Evolutionary conservation across 2,113 vertebrate species (phyloP), one percentile per base, ranked within the genome.

Genomic region (Melanostigma gelatinosum): DNA sequence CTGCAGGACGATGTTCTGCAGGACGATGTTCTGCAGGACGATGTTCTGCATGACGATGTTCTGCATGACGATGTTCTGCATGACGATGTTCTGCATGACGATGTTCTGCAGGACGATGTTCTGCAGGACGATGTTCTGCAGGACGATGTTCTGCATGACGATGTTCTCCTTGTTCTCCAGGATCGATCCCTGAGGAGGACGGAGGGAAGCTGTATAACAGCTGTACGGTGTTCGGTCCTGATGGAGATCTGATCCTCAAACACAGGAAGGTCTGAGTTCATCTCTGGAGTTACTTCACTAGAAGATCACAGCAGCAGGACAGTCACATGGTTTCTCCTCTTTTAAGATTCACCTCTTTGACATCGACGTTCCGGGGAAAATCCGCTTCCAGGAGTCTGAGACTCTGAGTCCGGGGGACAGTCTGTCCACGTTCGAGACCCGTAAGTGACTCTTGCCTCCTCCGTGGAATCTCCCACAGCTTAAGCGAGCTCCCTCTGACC

Each of bases 321-420:
- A 0, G 36, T 11, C 0, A 7, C 34, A 0, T 0, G 9, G 44
- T 7, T 13, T 16, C 18, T 58, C 52, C n/a, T 60, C n/a, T 69
- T 44, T 70, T 40, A 91, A 99, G 98, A 96, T 99, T 85, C 98
- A 99, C 90, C 95, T 99, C 65, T 99, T 99, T 93, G 96, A 99
- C 91, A 98, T 99, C 72, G 89, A 98, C 71, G 91, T 99, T 82
- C 97, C 98, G 4, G 97, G 97, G 72, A 98, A 97, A 92, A 99
- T 99, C 83, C 90, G 94, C 75, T 99, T 99, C 94, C 97, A 97
- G 91, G 98, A 99, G 88, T 99, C 98, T 1, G 95, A 98, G 95
- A 98, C 94, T 0, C 78, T 99, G 88, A 97, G 94, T 86, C 95
- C 98, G 1, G 98, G 98, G 11, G 95, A 93, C 89, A 94, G 75